Conservation (phyloP, 2,888 invertebrate genomes). For the Sepioteuthis lessoniana region DNA sequence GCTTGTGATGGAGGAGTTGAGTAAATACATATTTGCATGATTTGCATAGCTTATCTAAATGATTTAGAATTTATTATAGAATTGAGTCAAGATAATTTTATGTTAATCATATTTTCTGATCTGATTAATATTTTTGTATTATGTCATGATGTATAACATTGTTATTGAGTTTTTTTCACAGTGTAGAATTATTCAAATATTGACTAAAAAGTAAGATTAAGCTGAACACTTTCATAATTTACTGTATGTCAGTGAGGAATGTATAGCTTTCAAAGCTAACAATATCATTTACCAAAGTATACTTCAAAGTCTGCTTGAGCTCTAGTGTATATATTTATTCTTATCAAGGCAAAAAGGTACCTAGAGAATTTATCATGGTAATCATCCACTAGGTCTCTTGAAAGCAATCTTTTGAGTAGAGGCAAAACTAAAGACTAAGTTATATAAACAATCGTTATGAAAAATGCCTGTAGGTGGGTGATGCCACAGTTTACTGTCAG, state of each 20-base stretch:
- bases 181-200: no score
- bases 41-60: no score
- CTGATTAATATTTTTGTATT: no score
- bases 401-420: background rate
- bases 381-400: background rate
- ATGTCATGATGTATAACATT: no score
- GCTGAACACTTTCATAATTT: no score
- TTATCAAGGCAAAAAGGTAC: background rate
- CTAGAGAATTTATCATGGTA: background rate
- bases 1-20: no score
- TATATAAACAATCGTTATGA: background rate
- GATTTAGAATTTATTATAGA: no score
- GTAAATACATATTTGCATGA: no score
- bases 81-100: no score
- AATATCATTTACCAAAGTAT: background rate
- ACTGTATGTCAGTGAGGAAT: background rate
- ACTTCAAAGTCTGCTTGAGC: background rate
- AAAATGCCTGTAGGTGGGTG: background rate
- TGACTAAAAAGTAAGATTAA: no score
- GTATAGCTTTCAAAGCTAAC: background rate
- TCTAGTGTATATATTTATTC: background rate
- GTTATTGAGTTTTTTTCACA: no score
- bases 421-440: background rate
- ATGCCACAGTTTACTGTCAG: background rate
- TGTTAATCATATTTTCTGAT: no score